Conservation (phyloP, 2,113 vertebrate species). For the Nothobranchius furzeri region DNA sequence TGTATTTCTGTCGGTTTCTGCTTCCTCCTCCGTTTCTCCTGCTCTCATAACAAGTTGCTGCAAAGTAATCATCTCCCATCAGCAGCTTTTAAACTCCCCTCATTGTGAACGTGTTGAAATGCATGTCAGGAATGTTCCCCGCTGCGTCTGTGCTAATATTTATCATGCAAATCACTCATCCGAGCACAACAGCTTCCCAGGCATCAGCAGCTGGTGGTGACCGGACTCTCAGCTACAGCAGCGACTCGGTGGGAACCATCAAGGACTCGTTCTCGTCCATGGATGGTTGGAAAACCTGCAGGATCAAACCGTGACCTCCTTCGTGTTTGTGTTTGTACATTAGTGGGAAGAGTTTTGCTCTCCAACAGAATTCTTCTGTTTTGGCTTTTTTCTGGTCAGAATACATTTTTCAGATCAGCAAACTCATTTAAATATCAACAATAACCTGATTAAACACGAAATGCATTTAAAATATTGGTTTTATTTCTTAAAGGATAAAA, state of each 20-base stretch:
- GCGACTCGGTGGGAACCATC: conserved; percentile 48
- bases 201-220: conserved; percentile 40
- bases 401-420: too few species aligned
- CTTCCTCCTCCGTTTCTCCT: background rate
- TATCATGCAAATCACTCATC: conserved; percentile 10
- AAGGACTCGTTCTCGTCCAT: conserved; percentile 51
- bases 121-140: background rate
- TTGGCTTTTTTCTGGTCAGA: too few species aligned
- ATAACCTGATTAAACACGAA: too few species aligned
- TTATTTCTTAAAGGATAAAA: too few species aligned
- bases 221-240: conserved; percentile 27
- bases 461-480: too few species aligned
- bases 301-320: background rate
- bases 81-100: background rate
- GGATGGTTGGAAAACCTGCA: background rate
- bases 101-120: conserved; percentile 13
- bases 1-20: too few species aligned
- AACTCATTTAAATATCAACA: too few species aligned
- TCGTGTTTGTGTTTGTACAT: background rate
- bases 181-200: conserved; percentile 18
- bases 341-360: too few species aligned
- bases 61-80: background rate
- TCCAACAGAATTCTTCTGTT: too few species aligned
- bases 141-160: conserved; percentile 8
- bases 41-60: background rate